Conservation (phyloP, 1,140 invertebrate species). For the Leptinotarsa lineolata region DNA sequence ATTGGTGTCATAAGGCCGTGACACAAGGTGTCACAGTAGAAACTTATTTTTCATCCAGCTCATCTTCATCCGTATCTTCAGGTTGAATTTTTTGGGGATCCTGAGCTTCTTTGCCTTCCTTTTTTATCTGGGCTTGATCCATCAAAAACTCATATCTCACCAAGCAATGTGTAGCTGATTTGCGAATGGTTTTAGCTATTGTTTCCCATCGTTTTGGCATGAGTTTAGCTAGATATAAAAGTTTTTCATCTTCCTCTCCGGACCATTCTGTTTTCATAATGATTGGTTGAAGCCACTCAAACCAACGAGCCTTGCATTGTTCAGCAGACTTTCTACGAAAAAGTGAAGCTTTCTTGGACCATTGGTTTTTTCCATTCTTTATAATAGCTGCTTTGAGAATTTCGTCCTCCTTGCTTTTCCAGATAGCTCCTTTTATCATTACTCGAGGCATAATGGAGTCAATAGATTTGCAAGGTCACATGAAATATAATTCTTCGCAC, state of each 20-base stretch:
- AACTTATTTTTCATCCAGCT: too few species aligned
- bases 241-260: conserved; percentile 97
- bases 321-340: conserved; percentile 98
- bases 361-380: conserved; percentile 99
- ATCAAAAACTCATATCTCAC: conserved; percentile 96
- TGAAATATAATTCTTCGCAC: too few species aligned
- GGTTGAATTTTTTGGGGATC: conserved; percentile 97
- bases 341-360: conserved; percentile 98
- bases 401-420: conserved; percentile 99
- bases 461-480: too few species aligned
- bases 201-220: conserved; percentile 99
- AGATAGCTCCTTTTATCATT: conserved; percentile 99
- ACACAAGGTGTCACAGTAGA: too few species aligned
- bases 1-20: too few species aligned
- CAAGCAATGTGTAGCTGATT: conserved; percentile 97
- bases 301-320: conserved; percentile 99
- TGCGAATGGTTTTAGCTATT: conserved; percentile 97
- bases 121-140: conserved; percentile 98
- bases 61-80: conserved; percentile 99
- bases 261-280: conserved; percentile 99
- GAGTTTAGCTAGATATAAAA: conserved; percentile 95
- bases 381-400: conserved; percentile 99
- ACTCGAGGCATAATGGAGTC: conserved; percentile 88
- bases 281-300: conserved; percentile 99
- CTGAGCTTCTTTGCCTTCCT: conserved; percentile 90